These are phyloP conservation scores for Homarus americanus DNA, from an alignment of 1,140 invertebrate species.

Conservation along the genomic window DNA sequence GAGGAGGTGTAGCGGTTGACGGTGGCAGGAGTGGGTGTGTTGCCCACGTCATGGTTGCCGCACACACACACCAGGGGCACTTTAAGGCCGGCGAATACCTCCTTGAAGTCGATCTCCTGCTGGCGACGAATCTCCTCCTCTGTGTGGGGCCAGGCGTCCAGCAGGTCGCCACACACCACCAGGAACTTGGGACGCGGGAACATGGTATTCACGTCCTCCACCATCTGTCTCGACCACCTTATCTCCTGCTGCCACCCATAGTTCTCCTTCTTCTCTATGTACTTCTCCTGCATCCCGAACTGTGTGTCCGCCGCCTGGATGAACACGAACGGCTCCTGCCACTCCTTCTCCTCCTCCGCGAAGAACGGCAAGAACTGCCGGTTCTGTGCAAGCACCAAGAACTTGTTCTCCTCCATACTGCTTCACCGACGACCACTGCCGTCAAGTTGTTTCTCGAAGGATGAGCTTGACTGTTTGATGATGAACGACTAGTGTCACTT, in stretches of 20 bases:
- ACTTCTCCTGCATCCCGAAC: constrained; percentile 80
- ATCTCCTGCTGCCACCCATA: constrained; percentile 81
- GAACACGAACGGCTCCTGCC: constrained; percentile 79
- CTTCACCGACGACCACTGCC: not conserved
- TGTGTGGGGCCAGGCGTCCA: constrained; percentile 80
- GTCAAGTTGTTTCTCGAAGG: not conserved
- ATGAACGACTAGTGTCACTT: not conserved
- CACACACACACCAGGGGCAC: constrained; percentile 81
- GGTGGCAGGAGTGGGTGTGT: constrained; percentile 79
- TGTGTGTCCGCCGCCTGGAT: constrained; percentile 81
- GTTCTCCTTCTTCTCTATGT: constrained; percentile 76
- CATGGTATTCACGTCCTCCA: constrained; percentile 80
- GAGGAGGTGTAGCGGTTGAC: constrained; percentile 78
- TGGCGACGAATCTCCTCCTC: constrained; percentile 27
- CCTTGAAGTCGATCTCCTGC: constrained; percentile 79
- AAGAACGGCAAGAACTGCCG: constrained; percentile 51
- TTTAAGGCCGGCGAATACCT: constrained; percentile 79
- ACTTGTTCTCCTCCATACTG: constrained; percentile 5
- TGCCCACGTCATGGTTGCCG: constrained; percentile 82
- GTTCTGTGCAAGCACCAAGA: constrained; percentile 33
- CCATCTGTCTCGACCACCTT: constrained; percentile 76
- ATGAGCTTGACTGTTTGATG: not conserved
- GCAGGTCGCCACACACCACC: constrained; percentile 82
- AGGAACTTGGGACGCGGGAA: constrained; percentile 81
- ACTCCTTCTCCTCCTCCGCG: constrained; percentile 69